Evolutionary conservation across 2,888 invertebrate species (phyloP).

Genomic region (Phaedon cochleariae): DNA sequence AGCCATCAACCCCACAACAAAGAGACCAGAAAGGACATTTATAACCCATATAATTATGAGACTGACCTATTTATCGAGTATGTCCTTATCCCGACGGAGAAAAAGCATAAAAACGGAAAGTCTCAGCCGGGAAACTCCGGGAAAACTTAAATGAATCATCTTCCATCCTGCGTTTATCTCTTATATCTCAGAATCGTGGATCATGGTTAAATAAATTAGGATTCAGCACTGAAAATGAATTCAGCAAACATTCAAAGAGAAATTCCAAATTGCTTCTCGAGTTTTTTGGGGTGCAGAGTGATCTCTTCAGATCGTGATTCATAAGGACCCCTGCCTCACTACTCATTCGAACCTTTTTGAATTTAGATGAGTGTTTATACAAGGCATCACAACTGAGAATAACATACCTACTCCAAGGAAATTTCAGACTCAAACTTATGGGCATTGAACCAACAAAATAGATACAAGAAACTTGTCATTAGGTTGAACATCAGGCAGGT

Average conservation of each 20-base stretch:
- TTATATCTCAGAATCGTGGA: neutral
- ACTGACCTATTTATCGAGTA: neutral
- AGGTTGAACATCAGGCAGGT: too few species aligned
- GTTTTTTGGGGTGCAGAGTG: conserved; percentile 11
- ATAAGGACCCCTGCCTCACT: too few species aligned
- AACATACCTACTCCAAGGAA: too few species aligned
- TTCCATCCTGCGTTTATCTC: neutral
- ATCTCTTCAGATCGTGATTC: too few species aligned
- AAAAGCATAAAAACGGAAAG: neutral
- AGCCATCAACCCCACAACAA: neutral
- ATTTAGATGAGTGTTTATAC: too few species aligned
- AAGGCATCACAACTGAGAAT: too few species aligned
- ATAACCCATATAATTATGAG: neutral
- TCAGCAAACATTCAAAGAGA: conserved; percentile 4
- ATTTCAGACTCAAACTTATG: too few species aligned
- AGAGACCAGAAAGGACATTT: neutral
- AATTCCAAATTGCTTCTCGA: conserved; percentile 8
- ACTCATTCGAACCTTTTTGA: too few species aligned
- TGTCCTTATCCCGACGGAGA: neutral
- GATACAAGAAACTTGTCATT: too few species aligned
- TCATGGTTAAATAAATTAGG: neutral
- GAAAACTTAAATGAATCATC: neutral
- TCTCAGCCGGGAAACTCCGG: neutral
- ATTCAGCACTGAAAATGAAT: neutral
- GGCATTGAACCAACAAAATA: too few species aligned